Conservation (phyloP, 1,140 invertebrate species). For the Parasteatoda tepidariorum region DNA sequence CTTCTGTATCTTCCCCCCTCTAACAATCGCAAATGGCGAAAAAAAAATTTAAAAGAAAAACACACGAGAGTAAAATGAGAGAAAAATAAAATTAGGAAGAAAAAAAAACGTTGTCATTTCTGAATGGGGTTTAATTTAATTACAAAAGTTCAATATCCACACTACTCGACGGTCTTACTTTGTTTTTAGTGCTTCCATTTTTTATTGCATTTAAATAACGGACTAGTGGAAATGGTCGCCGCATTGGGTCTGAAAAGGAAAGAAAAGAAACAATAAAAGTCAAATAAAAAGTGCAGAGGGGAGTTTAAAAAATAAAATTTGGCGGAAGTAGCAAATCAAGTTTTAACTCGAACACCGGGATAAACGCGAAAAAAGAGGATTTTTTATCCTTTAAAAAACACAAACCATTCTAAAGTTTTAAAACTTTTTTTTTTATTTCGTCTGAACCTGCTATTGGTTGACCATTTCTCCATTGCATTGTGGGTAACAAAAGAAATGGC, state of each 20-base stretch:
- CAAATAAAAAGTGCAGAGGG: conserved; percentile 43
- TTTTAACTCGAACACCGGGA: conserved; percentile 39
- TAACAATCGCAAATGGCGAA: conserved; percentile 25
- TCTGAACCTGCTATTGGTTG: conserved; percentile 27
- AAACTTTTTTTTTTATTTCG: background rate
- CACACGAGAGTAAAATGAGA: conserved; percentile 7
- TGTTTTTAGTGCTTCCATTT: conserved; percentile 40
- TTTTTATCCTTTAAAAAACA: background rate
- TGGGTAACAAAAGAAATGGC: conserved; percentile 36
- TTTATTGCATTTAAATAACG: conserved; percentile 33
- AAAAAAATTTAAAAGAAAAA: conserved; percentile 41
- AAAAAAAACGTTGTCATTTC: conserved; percentile 56
- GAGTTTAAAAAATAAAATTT: conserved; percentile 18
- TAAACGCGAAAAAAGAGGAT: conserved; percentile 16
- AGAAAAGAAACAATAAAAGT: conserved; percentile 54
- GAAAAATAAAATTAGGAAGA: conserved; percentile 13
- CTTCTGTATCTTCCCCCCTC: conserved; percentile 16
- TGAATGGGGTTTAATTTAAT: conserved; percentile 60
- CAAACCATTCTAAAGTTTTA: conserved; percentile 23
- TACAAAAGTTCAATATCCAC: conserved; percentile 58
- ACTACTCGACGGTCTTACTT: conserved; percentile 43
- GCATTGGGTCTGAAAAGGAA: background rate
- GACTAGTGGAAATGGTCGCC: conserved; percentile 19
- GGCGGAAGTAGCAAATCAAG: conserved; percentile 58
- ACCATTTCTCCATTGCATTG: conserved; percentile 41